Evolutionary conservation across 1,140 invertebrate species (phyloP).

Genomic region (Brachionus rotundiformis): DNA sequence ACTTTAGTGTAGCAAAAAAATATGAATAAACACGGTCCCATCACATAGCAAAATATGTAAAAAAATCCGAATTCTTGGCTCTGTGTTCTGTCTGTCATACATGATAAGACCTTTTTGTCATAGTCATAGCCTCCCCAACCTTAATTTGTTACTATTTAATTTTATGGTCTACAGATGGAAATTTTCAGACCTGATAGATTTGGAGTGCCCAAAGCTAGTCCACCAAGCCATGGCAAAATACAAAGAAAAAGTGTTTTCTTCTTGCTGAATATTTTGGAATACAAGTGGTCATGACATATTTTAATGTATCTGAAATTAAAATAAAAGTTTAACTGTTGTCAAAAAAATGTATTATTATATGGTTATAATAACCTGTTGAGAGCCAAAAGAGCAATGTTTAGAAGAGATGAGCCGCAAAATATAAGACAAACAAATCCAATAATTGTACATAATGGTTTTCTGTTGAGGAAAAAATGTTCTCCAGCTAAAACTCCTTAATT

Average conservation of each 20-base stretch:
- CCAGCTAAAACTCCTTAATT: background rate
- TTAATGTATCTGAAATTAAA: conserved; percentile 23
- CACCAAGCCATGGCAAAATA: conserved; percentile 6
- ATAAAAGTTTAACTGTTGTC: background rate
- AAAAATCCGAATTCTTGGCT: conserved; percentile 43
- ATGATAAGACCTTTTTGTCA: conserved; percentile 41
- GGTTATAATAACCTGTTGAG: background rate
- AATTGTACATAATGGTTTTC: background rate
- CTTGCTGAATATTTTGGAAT: conserved; percentile 19
- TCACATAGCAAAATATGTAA: conserved; percentile 29
- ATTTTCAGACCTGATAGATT: background rate
- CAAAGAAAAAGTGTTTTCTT: background rate
- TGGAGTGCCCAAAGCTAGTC: background rate
- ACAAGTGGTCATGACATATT: conserved; percentile 24
- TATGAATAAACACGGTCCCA: background rate
- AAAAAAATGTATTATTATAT: background rate
- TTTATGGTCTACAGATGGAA: background rate
- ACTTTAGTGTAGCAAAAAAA: conserved; percentile 19
- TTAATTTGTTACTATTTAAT: background rate
- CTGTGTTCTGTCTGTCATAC: conserved; percentile 25
- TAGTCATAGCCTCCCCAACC: conserved; percentile 45
- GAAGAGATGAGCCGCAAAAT: background rate
- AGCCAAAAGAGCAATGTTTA: background rate
- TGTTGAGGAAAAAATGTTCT: background rate
- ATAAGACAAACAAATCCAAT: conserved; percentile 1